Evolutionary conservation across 1,140 invertebrate genomes (phyloP).

Genomic region (Branchinecta lindahli): DNA sequence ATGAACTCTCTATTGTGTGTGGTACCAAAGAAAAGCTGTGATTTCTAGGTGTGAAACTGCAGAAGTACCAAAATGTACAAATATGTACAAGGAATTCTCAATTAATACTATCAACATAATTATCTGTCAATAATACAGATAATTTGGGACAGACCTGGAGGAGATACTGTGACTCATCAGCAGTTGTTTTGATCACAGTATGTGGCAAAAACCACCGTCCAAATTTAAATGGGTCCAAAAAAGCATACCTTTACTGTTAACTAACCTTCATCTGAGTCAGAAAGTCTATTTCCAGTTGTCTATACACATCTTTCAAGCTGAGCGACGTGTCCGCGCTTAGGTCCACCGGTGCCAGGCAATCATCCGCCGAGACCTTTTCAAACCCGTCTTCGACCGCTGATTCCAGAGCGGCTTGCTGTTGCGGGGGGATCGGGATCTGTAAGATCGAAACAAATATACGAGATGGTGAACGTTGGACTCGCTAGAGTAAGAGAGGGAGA

Average conservation of each 20-base stretch:
- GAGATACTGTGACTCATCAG: too few species aligned
- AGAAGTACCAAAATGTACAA: too few species aligned
- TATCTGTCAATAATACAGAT: too few species aligned
- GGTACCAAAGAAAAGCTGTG: too few species aligned
- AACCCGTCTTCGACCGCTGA: slow-evolving; percentile 41
- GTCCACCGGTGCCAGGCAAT: slow-evolving; percentile 33
- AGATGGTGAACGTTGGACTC: neutral
- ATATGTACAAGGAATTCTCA: too few species aligned
- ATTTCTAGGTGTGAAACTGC: too few species aligned
- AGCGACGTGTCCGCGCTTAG: slow-evolving; percentile 29
- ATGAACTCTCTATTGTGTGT: too few species aligned
- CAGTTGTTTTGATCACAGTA: too few species aligned
- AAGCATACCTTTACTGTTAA: neutral
- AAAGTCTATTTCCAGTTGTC: slow-evolving; percentile 65
- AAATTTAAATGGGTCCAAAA: too few species aligned
- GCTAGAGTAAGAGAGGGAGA: slow-evolving; percentile 11
- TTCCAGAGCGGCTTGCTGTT: slow-evolving; percentile 39
- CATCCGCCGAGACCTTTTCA: slow-evolving; percentile 50
- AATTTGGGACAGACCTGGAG: too few species aligned
- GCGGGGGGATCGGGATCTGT: slow-evolving; percentile 64
- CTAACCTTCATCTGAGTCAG: slow-evolving; percentile 55
- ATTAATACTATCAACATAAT: too few species aligned
- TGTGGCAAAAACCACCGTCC: too few species aligned
- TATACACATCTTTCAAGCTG: slow-evolving; percentile 42
- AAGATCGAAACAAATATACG: slow-evolving; percentile 12